Conservation (phyloP, 1,140 invertebrate genomes). For the Pomacea maculata region DNA sequence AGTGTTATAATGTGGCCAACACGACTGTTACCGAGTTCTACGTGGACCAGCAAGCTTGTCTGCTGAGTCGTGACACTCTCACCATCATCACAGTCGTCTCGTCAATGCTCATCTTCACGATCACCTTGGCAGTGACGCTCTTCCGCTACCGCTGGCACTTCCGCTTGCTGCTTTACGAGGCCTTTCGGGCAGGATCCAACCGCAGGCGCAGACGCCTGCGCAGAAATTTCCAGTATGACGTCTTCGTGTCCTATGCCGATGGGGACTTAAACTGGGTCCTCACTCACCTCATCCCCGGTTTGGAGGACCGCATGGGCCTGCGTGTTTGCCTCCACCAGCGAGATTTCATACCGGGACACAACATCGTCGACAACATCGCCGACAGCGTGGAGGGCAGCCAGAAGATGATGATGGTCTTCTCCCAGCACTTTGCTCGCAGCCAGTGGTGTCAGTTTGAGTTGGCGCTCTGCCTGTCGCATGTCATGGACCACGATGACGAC, state of each 20-base stretch:
- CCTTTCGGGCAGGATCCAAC: background rate
- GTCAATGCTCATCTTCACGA: constrained; percentile 6
- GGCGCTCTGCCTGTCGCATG: constrained; percentile 48
- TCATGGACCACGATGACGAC: constrained; percentile 21
- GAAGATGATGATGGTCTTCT: constrained; percentile 41
- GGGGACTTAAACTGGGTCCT: constrained; percentile 44
- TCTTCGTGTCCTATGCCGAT: constrained; percentile 37
- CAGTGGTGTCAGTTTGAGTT: constrained; percentile 61
- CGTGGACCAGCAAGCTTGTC: constrained; percentile 7
- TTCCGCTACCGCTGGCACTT: constrained; percentile 18
- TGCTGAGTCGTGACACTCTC: constrained; percentile 2
- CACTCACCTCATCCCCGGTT: constrained; percentile 60
- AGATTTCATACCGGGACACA: constrained; percentile 44
- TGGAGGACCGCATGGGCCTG: constrained; percentile 21
- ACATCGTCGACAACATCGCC: constrained; percentile 45
- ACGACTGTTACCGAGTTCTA: background rate
- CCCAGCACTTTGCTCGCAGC: constrained; percentile 38
- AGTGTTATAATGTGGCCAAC: background rate
- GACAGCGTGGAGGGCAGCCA: constrained; percentile 41
- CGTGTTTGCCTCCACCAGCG: constrained; percentile 49
- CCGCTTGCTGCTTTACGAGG: constrained; percentile 16
- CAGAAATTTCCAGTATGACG: constrained; percentile 29
- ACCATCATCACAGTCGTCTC: background rate
- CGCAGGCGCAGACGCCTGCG: background rate
- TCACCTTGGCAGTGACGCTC: background rate